Percentiles rank a stretch among this genome's conserved stretches.
Conservation (phyloP, 2,888 invertebrate genomes). For the Apamea crenata region DNA sequence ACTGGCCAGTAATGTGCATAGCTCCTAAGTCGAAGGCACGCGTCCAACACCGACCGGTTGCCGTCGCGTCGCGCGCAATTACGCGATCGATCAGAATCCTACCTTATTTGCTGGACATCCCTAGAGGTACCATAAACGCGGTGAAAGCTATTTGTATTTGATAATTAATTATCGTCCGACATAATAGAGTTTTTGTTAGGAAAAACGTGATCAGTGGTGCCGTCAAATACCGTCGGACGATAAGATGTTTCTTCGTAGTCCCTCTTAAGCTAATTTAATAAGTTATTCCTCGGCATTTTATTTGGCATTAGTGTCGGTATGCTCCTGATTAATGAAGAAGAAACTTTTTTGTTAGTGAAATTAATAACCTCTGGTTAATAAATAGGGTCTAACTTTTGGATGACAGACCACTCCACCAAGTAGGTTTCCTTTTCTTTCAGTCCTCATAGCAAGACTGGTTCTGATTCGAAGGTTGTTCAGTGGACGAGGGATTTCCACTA, state of each 20-base stretch:
- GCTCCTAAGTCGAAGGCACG: conserved; percentile 37
- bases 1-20: conserved; percentile 24
- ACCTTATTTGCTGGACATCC: conserved; percentile 62
- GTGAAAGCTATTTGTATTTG: conserved; percentile 54
- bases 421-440: not conserved
- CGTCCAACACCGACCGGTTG: conserved; percentile 47
- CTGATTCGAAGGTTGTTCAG: no score
- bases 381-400: no score
- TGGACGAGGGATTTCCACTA: not conserved
- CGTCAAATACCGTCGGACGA: conserved; percentile 18
- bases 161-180: conserved; percentile 52
- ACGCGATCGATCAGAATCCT: conserved; percentile 61
- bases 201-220: conserved; percentile 37
- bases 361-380: not conserved
- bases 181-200: conserved; percentile 38
- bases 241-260: conserved; percentile 38
- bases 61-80: conserved; percentile 57
- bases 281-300: not conserved
- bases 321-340: conserved; percentile 5
- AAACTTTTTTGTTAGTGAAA: not conserved
- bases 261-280: conserved; percentile 7
- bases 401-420: not conserved
- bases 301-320: not conserved
- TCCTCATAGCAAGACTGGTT: not conserved
- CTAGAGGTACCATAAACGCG: conserved; percentile 52